Conservation (phyloP, 2,888 invertebrate species). For the Agonum fuliginosum region DNA sequence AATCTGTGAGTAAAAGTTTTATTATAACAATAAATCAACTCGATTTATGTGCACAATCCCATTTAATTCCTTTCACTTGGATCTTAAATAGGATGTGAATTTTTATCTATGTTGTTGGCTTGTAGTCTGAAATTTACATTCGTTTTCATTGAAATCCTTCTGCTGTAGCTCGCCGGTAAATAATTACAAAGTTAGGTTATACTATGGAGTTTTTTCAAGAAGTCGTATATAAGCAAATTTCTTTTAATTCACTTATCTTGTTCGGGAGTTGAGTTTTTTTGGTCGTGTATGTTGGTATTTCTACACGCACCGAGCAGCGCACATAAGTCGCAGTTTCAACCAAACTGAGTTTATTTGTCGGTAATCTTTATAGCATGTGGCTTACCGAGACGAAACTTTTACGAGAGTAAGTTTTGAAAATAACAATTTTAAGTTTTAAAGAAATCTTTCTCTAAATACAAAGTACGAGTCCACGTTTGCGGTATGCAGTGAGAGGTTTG, state of each 20-base stretch:
- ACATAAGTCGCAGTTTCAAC: slow-evolving; percentile 44
- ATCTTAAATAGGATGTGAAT: neutral
- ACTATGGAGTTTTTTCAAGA: slow-evolving; percentile 20
- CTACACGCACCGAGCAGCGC: slow-evolving; percentile 3
- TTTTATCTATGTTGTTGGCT: slow-evolving; percentile 29
- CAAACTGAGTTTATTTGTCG: slow-evolving; percentile 49
- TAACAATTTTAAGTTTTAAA: slow-evolving; percentile 58
- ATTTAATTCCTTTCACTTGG: neutral
- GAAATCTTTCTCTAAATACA: slow-evolving; percentile 54
- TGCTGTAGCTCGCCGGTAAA: slow-evolving; percentile 1
- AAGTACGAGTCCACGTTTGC: slow-evolving; percentile 11
- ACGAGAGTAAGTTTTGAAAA: slow-evolving; percentile 54
- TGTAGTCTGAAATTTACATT: slow-evolving; percentile 35
- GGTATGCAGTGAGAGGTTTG: slow-evolving; percentile 20
- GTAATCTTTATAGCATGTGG: slow-evolving; percentile 51
- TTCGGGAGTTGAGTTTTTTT: slow-evolving; percentile 11
- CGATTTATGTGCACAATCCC: neutral
- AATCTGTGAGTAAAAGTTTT: neutral
- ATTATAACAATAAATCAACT: neutral
- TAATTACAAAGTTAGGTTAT: slow-evolving; percentile 31
- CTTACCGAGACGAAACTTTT: slow-evolving; percentile 49
- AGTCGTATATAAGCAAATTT: slow-evolving; percentile 46
- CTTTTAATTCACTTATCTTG: slow-evolving; percentile 44
- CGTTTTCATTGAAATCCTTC: slow-evolving; percentile 41
- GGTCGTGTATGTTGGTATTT: slow-evolving; percentile 43